Base-by-base conservation (phyloP, 2,888 invertebrate genomes). In the Saturnia japonica region DNA sequence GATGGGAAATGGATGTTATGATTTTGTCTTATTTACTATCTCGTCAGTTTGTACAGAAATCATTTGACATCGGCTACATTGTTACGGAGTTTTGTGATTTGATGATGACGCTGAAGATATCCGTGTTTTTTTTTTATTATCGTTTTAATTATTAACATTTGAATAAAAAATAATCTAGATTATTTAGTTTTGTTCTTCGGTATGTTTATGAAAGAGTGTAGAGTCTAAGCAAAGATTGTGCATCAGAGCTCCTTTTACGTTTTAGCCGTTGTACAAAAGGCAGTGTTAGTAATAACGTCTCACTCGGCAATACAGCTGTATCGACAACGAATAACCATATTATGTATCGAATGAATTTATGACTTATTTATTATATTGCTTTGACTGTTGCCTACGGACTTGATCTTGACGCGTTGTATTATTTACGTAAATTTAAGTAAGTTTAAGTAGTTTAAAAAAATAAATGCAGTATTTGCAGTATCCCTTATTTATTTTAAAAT, bases 321-420 rank as follows among this genome's bases (percentile, higher is more conserved):
- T 42, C 69, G 54, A 67, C 67, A 54, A 75, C 68, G 85, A 87
- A 88, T 84, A 86, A 82, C 85, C 88, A 77, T 73, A 51, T 22
- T 22, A 81, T 75, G 80, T 75, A 80, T 77, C 81, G 80, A 80
- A 79, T 79, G 80, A 74, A 80, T 80, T 76, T 82, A 80, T 77
- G 84, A 84, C 88, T 87, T 88, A 90, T 89, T 90, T 89, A 89
- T 88, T 88, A 86, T 88, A 89, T 86, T 89, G 86, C 90, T 90
- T 90, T 90, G 93, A 93, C 91, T 91, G 93, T 93, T 93, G 93
- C 91, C 88, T 87, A 85, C 90, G 91, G 93, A 93, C 88, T 85
- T 89, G 92, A 92, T 91, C 89, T 91, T 91, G 88, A 91, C 90
- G 93, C 92, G 89, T 90, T 88, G 90, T 90, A 90, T 87, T 89